phyloP scores from a whole-genome alignment of 2,888 invertebrate species.

The Agonum fuliginosum region DNA sequence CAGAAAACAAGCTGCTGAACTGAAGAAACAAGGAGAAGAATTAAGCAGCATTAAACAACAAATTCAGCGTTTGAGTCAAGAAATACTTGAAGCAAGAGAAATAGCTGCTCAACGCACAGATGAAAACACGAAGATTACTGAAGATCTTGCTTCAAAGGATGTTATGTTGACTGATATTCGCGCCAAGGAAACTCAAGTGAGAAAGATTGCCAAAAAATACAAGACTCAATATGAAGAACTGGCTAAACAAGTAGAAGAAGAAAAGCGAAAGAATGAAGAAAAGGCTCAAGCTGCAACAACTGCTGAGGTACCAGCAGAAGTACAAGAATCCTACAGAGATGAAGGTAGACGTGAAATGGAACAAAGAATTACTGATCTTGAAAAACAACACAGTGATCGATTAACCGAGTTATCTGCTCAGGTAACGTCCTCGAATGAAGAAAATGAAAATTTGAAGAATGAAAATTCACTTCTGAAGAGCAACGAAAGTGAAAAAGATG shows the following conservation, averaged over 20 bases:
- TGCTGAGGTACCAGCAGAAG: slow-evolving; percentile 71
- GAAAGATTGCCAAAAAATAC: slow-evolving; percentile 94
- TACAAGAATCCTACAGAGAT: slow-evolving; percentile 72
- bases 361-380: slow-evolving; percentile 70
- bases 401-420: slow-evolving; percentile 73
- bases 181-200: slow-evolving; percentile 71
- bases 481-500: slow-evolving; percentile 71
- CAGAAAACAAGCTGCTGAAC: slow-evolving; percentile 78
- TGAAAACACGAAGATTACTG: slow-evolving; percentile 78
- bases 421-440: slow-evolving; percentile 72
- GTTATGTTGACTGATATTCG: slow-evolving; percentile 78
- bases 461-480: slow-evolving; percentile 72
- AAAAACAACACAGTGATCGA: slow-evolving; percentile 72
- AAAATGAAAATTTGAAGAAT: slow-evolving; percentile 76
- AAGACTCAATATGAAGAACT: slow-evolving; percentile 90
- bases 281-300: slow-evolving; percentile 73
- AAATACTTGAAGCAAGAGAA: slow-evolving; percentile 79
- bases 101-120: slow-evolving; percentile 77
- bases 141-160: slow-evolving; percentile 81
- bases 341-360: slow-evolving; percentile 74
- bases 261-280: slow-evolving; percentile 72
- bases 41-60: slow-evolving; percentile 77
- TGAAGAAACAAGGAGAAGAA: slow-evolving; percentile 80
- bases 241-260: slow-evolving; percentile 78
- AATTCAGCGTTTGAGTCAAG: slow-evolving; percentile 77